phyloP scores from a whole-genome alignment of 2,797 vertebrate species.

The Kryptolebias ocellatus region DNA sequence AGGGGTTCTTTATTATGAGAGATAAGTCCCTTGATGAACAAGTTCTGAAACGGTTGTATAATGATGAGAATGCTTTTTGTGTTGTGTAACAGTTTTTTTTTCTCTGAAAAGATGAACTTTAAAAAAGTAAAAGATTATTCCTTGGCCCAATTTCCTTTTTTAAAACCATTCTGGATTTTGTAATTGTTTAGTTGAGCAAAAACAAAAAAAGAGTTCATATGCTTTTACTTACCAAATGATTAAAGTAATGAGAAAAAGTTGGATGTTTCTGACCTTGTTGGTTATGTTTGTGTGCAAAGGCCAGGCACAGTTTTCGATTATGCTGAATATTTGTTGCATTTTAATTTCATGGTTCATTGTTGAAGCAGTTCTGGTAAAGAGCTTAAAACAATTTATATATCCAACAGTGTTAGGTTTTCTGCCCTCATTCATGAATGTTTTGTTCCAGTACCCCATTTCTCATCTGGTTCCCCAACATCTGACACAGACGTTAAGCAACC shows the following conservation, averaged over 20 bases:
- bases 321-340: neutral
- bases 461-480: no score
- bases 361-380: neutral
- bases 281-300: neutral
- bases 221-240: no score
- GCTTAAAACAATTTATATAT: neutral
- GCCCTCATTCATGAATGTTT: no score
- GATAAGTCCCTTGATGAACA: conserved; percentile 26
- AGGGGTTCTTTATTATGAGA: conserved; percentile 24
- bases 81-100: conserved; percentile 8
- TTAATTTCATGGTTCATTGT: neutral
- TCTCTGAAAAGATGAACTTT: conserved; percentile 19
- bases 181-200: no score
- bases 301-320: neutral
- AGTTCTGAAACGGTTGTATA: conserved; percentile 28
- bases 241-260: no score
- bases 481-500: no score
- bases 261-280: no score
- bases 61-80: neutral
- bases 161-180: neutral
- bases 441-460: no score
- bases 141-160: conserved; percentile 1
- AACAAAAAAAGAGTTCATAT: no score
- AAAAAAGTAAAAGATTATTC: conserved; percentile 25
- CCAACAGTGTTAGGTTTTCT: no score